Evolutionary conservation across 2,888 invertebrate genomes (phyloP).

Genomic region (Lepidocyrtinus sp.): DNA sequence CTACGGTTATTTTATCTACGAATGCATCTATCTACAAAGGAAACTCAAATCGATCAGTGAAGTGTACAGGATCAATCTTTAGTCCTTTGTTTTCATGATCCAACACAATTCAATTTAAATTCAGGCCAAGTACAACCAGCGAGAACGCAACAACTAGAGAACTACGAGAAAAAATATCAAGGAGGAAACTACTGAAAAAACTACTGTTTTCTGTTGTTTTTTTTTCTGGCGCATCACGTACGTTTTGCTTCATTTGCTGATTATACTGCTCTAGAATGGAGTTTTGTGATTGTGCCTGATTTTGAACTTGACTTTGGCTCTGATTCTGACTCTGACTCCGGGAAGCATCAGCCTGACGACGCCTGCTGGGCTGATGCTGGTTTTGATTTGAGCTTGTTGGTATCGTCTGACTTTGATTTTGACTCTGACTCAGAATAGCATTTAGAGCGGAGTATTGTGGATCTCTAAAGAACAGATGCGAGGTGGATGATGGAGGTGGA

Average conservation of each 20-base stretch:
- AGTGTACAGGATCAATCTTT: constrained; percentile 33
- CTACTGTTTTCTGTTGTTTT: not conserved
- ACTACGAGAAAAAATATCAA: too few relatives aligned
- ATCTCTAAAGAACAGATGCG: constrained; percentile 68
- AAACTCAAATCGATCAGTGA: constrained; percentile 49
- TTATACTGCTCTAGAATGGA: constrained; percentile 68
- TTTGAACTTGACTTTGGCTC: constrained; percentile 64
- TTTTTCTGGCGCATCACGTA: constrained; percentile 50
- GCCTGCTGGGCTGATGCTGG: constrained; percentile 64
- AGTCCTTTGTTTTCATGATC: constrained; percentile 39
- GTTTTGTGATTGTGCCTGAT: constrained; percentile 65
- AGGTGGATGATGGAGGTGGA: constrained; percentile 64
- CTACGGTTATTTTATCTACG: not conserved
- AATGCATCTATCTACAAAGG: constrained; percentile 46
- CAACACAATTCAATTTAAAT: constrained; percentile 34
- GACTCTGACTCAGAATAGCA: constrained; percentile 64
- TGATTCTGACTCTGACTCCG: constrained; percentile 65
- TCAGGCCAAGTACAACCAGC: constrained; percentile 49
- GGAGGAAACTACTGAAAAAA: too few relatives aligned
- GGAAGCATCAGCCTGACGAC: constrained; percentile 65
- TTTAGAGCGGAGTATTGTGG: constrained; percentile 64
- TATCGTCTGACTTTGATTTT: constrained; percentile 61
- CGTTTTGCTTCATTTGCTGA: constrained; percentile 68
- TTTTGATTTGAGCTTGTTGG: constrained; percentile 63
- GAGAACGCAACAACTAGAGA: too few relatives aligned